phyloP scores from a whole-genome alignment of 2,888 invertebrate species.

The Phalera bucephala region DNA sequence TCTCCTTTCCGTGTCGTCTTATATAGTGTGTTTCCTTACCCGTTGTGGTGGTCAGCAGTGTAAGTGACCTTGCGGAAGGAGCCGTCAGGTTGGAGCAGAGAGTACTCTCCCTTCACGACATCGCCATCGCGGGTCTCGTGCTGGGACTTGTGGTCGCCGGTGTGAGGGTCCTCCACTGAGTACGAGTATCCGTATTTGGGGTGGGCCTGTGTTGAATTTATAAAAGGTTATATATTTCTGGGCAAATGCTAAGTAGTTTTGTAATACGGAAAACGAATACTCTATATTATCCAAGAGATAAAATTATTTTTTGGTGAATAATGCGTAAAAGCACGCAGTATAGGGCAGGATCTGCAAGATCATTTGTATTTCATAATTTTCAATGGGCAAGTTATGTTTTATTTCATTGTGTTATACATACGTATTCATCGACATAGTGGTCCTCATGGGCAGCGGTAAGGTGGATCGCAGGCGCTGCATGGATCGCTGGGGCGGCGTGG shows the following conservation, averaged over 20 bases:
- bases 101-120: conserved; percentile 82
- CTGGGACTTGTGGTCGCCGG: conserved; percentile 83
- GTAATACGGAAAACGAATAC: neutral
- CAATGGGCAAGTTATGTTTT: too few relatives aligned
- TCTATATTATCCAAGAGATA: neutral
- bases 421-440: conserved; percentile 76
- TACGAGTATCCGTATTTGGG: conserved; percentile 81
- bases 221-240: neutral
- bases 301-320: neutral
- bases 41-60: conserved; percentile 82
- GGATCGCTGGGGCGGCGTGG: conserved; percentile 27
- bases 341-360: neutral
- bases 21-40: conserved; percentile 48
- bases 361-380: neutral
- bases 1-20: conserved; percentile 5
- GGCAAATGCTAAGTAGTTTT: neutral
- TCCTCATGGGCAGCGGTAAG: conserved; percentile 42
- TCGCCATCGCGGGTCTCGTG: conserved; percentile 83
- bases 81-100: conserved; percentile 82
- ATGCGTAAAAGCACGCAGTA: neutral
- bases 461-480: conserved; percentile 27
- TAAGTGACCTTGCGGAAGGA: conserved; percentile 83
- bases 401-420: conserved; percentile 42
- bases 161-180: conserved; percentile 83
- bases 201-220: conserved; percentile 56